Base-by-base conservation (phyloP, 1,140 invertebrate species). In the Halotydeus destructor region DNA sequence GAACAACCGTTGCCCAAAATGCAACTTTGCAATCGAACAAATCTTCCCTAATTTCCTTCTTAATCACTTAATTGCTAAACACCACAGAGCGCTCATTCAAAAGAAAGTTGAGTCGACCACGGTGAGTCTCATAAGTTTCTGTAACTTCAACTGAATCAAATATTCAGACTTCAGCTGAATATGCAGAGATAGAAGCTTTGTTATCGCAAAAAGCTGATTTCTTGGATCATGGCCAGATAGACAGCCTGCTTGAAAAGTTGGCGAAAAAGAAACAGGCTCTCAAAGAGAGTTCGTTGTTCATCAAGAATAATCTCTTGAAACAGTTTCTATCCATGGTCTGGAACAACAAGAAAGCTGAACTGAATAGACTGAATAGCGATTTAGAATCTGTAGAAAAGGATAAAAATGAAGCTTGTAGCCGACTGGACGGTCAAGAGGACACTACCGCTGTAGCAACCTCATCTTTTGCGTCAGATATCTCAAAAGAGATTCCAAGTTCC, bases 11-110 rank as follows among this genome's bases (percentile, higher is more conserved):
- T 94, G 88, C 64, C 85, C 86, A 1, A 82, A 85, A 56, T 89
- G 84, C 58, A 77, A 74, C 50, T 71, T 70, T 40, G 61, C 69
- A 19, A 63, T 88, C 9, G 69, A 71, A 41, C 67, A 77, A 49
- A 75, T 89, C 30, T 83, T 83, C 58, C 83, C 84, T 1, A 82
- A 89, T 61, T 82, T 82, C 57, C 58, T 80, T 63, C 56, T 86
- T 32, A 83, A 83, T 57, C 78, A 88, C 55, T 58, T 88, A 30
- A 74, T 84, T 30, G 67, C 72, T 23, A 78, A 82, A 50, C 70
- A 79, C 46, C 74, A 76, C 53, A 34, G 22, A 34, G 23, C 22
- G 33, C 5, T 34, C 5, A 9, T 34, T 5, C 67, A 57, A 38
- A 53, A 55, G 35, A 58, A 68, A 44, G 62, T 64, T 48, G 64